A percentile compares a stretch with the other conserved stretches of the same genome.
phyloP scores from a whole-genome alignment of 2,888 invertebrate species.

The Nipponacmea schrenckii region DNA sequence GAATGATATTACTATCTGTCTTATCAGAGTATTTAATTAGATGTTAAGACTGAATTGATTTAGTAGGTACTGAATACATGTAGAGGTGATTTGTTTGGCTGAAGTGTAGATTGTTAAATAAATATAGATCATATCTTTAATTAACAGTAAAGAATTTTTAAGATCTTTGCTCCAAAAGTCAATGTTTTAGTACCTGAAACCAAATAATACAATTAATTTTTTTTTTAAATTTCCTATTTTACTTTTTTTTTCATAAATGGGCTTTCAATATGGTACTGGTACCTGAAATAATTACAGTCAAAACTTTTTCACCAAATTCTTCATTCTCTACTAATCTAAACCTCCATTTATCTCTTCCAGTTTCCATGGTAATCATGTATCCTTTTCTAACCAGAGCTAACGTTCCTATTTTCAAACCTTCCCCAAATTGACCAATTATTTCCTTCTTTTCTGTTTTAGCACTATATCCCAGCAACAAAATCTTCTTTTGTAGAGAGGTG shows the following conservation, averaged over 20 bases:
- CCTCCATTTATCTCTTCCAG: conserved; percentile 24
- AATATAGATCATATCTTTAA: no score
- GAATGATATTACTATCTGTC: no score
- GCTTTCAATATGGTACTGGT: not conserved
- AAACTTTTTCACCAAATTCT: conserved; percentile 16
- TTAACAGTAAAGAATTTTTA: no score
- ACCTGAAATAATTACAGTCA: conserved; percentile 14
- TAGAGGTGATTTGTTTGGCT: no score
- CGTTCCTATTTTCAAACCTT: conserved; percentile 32
- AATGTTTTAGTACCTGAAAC: no score
- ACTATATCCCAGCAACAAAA: conserved; percentile 31
- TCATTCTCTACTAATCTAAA: conserved; percentile 22
- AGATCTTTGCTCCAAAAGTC: no score
- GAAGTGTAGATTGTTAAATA: no score
- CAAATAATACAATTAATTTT: no score
- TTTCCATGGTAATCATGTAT: conserved; percentile 29
- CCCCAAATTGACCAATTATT: conserved; percentile 34
- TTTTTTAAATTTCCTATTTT: not conserved
- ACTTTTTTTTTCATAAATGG: no score
- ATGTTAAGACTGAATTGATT: no score
- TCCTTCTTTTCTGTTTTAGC: conserved; percentile 25
- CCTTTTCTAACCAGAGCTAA: conserved; percentile 32
- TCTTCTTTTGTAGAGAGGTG: conserved; percentile 27
- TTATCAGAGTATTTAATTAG: no score
- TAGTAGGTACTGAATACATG: no score